Percentiles rank a stretch among this genome's conserved stretches.
These are phyloP conservation scores for Drosophila formosana DNA, from an alignment of 2,888 invertebrate species.

Conservation along the genomic window DNA sequence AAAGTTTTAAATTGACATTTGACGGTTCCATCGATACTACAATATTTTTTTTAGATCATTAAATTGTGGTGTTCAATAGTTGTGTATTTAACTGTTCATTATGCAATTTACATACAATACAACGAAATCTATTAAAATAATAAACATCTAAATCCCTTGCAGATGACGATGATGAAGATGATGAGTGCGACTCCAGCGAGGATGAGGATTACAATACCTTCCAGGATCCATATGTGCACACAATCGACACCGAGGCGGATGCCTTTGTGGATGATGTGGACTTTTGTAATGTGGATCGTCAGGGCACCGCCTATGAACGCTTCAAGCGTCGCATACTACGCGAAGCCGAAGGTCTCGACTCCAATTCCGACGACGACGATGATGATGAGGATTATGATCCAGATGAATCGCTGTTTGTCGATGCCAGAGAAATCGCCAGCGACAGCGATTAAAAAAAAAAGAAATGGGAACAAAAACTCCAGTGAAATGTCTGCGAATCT, in stretches of 20 bases:
- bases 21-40: too few relatives aligned
- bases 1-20: too few relatives aligned
- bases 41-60: too few relatives aligned
- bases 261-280: conserved; percentile 84
- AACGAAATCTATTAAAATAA: too few relatives aligned
- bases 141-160: neutral
- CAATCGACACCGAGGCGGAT: conserved; percentile 83
- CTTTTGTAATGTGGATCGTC: conserved; percentile 87
- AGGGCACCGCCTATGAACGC: conserved; percentile 89
- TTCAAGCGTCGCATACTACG: conserved; percentile 87
- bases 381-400: conserved; percentile 38
- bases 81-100: too few relatives aligned
- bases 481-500: conserved; percentile 4
- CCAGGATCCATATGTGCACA: conserved; percentile 84
- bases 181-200: conserved; percentile 72
- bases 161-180: conserved; percentile 72
- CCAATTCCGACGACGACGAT: conserved; percentile 44
- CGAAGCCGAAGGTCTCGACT: conserved; percentile 41
- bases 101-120: too few relatives aligned
- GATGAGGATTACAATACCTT: conserved; percentile 72
- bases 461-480: neutral
- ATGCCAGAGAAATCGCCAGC: conserved; percentile 41
- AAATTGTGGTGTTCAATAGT: too few relatives aligned
- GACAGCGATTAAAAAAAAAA: conserved; percentile 29
- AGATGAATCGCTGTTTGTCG: conserved; percentile 35